These are phyloP conservation scores for Patagioenas fasciata DNA, from an alignment of 2,113 vertebrate genomes.

Conservation along the genomic window DNA sequence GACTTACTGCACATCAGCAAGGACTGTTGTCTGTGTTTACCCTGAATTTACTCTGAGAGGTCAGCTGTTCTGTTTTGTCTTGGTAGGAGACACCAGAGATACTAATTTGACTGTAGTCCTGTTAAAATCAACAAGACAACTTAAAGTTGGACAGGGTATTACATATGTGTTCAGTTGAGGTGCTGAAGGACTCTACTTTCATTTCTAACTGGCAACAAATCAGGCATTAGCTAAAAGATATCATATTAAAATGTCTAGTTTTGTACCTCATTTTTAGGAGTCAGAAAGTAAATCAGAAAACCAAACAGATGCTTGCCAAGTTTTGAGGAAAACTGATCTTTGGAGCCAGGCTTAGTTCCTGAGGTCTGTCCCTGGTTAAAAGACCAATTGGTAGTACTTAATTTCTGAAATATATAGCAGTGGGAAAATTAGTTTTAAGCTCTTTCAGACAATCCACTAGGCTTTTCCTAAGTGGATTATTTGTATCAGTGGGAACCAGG, in stretches of 20 bases:
- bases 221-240: background rate
- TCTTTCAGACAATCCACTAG: background rate
- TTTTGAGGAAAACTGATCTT: background rate
- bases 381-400: background rate
- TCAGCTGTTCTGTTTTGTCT: background rate
- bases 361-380: background rate
- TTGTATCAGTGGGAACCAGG: background rate
- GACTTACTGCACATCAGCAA: background rate
- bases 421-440: background rate
- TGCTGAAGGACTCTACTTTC: background rate
- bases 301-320: background rate
- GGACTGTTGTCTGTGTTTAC: background rate
- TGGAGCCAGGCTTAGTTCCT: background rate
- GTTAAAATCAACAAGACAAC: background rate
- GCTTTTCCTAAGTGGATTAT: background rate
- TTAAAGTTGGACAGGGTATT: background rate
- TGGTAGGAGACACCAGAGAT: background rate
- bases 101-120: background rate
- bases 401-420: background rate
- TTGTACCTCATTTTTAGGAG: background rate
- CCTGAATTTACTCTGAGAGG: background rate
- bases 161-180: background rate
- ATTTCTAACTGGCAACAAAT: background rate
- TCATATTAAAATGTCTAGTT: background rate
- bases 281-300: background rate